These are phyloP conservation scores for Altica lythri DNA, from an alignment of 2,888 invertebrate genomes.

Conservation along the genomic window DNA sequence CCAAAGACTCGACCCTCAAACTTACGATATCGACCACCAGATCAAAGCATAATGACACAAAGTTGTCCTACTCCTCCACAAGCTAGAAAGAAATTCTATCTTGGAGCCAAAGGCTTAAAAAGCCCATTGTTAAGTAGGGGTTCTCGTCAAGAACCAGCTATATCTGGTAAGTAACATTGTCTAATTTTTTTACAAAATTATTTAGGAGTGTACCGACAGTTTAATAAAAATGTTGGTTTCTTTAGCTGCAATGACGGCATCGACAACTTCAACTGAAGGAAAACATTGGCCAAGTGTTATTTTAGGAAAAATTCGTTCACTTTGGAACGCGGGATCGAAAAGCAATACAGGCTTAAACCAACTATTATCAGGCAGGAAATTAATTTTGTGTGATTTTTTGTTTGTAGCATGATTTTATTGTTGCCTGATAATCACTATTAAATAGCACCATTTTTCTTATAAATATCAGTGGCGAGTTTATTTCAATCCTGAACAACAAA, in stretches of 20 bases:
- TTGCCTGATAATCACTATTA: too few species aligned
- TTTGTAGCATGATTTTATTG: conserved; percentile 33
- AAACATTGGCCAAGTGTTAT: conserved; percentile 77
- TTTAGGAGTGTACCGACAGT: too few species aligned
- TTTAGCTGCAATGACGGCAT: conserved; percentile 55
- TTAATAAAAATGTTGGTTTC: conserved; percentile 9
- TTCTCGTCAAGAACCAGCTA: conserved; percentile 62
- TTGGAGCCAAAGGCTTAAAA: conserved; percentile 78
- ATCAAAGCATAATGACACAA: conserved; percentile 65
- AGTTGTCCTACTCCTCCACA: conserved; percentile 85
- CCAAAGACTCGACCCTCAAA: conserved; percentile 66
- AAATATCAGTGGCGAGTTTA: too few species aligned
- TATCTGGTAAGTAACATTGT: conserved; percentile 66
- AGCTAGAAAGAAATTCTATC: conserved; percentile 76
- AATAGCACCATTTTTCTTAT: too few species aligned
- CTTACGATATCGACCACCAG: conserved; percentile 47
- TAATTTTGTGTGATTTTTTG: conserved; percentile 29
- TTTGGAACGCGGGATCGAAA: conserved; percentile 80
- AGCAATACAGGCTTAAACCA: conserved; percentile 80
- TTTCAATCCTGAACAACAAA: too few species aligned
- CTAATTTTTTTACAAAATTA: background rate
- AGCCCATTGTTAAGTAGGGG: conserved; percentile 72
- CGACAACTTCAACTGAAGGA: conserved; percentile 59
- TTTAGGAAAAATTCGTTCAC: conserved; percentile 85
- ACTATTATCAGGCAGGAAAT: conserved; percentile 73